Conservation (phyloP, 2,113 vertebrate species). For the Trochalopteron elliotii region DNA sequence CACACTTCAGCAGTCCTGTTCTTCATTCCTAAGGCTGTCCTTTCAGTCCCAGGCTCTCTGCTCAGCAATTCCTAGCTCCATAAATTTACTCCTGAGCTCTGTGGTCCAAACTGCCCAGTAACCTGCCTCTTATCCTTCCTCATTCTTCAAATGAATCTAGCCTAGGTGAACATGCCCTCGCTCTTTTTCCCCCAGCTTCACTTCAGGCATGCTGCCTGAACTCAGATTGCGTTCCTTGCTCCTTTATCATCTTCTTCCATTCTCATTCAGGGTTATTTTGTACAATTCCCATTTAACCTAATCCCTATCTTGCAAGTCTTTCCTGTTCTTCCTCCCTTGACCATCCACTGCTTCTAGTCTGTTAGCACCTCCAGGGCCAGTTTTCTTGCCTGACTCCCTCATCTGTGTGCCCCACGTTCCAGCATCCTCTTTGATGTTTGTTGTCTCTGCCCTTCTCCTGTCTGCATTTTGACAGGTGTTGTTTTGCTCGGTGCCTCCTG, state of each 20-base stretch:
- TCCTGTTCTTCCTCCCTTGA: neutral
- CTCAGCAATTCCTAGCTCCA: neutral
- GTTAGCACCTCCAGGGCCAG: accelerated
- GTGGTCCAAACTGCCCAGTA: neutral
- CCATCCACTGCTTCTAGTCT: neutral
- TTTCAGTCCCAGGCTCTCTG: neutral
- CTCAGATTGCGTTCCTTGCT: neutral
- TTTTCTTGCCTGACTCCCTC: neutral
- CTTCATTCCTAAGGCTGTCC: neutral
- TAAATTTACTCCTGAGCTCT: neutral
- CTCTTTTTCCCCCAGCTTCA: neutral
- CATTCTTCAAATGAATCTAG: neutral
- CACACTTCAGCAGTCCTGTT: neutral
- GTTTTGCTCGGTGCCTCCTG: neutral
- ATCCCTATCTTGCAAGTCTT: neutral
- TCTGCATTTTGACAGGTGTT: neutral
- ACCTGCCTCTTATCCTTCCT: neutral
- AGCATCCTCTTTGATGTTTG: neutral
- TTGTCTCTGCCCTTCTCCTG: neutral
- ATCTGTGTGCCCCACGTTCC: neutral
- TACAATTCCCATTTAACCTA: neutral
- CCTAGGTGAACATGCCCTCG: neutral
- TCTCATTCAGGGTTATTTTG: neutral
- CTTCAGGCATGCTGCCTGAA: neutral
- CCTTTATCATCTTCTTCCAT: neutral